Base-by-base conservation (phyloP, 2,797 vertebrate genomes). In the Lemur catta region DNA sequence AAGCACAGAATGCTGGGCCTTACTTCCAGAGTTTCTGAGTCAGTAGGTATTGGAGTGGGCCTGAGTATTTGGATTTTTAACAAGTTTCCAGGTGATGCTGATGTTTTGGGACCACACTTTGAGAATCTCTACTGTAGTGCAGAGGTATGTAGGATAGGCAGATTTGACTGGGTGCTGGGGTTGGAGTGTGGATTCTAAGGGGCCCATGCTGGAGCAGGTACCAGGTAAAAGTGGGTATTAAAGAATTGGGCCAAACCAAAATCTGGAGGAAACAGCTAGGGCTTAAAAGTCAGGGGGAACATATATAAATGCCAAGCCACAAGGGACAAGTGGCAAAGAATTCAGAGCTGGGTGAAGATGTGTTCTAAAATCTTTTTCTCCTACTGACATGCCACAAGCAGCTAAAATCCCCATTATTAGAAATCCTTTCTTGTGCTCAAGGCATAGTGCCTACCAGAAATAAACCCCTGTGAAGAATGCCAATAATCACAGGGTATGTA, bases 291-390 rank as follows among this genome's bases (percentile, higher is more conserved):
- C 41, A 82, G 43, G 43, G 43, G 48, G 24, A 76, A 33, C 46
- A 43, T 52, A 43, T 88, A 10, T 59, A 82, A 88, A 92, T 71
- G 24, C 17, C 57, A 84, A 79, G 33, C 2, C 33, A 55, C 6
- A 41, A 81, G 35, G 20, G 43, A 71, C 14, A 57, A 52, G 11
- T 78, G 35, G 30, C 28, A 96, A 38, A 84, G 38, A 84, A n/a
- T 94, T 95, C 69, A 95, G 41, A 89, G 24, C 33, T 95, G 41
- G n/a, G 4, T 69, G 11, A 94, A 93, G n/a, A 92, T 78, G 28
- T 67, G 43, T 63, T 38, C 35, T 65, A 84, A 88, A 91, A 30
- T 67, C 33, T 57, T 94, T 57, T 94, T 90, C 15, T 78, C 9
- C 9, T 43, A 30, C 12, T 84, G 61, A 75, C 12, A 28, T 94